Conservation (phyloP, 2,888 invertebrate species). For the Caenorhabditis auriculariae region DNA sequence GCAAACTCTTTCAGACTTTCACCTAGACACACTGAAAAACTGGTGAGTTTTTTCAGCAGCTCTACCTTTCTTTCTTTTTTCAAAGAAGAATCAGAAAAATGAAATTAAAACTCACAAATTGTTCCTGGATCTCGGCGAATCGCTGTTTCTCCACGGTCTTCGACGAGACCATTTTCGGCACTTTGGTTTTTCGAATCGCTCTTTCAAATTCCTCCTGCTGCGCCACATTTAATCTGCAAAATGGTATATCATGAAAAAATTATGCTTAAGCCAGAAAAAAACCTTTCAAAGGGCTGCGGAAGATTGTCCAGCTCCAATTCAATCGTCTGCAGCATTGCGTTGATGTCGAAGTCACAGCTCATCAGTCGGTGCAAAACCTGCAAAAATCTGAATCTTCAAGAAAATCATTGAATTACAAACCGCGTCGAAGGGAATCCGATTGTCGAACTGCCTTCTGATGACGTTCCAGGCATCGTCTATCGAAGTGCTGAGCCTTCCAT, state of each 20-base stretch:
- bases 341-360: not conserved
- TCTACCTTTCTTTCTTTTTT: not conserved
- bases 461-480: not conserved
- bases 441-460: not conserved
- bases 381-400: too few relatives aligned
- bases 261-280: too few relatives aligned
- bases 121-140: conserved; percentile 4
- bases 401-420: not conserved
- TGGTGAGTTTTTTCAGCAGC: too few relatives aligned
- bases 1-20: too few relatives aligned
- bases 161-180: not conserved
- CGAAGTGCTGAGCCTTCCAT: not conserved
- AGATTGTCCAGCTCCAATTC: not conserved
- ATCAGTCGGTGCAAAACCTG: conserved; percentile 1
- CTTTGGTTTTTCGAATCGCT: not conserved
- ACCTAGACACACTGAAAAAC: too few relatives aligned
- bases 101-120: conserved; percentile 3
- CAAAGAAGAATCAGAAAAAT: not conserved
- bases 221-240: not conserved
- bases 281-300: not conserved
- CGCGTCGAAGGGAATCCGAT: conserved; percentile 2
- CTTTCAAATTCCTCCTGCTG: conserved; percentile 7
- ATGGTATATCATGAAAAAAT: not conserved
- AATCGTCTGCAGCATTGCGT: not conserved
- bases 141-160: conserved; percentile 1